Evolutionary conservation across 2,888 invertebrate species (phyloP).

Genomic region (Mimachlamys varia): DNA sequence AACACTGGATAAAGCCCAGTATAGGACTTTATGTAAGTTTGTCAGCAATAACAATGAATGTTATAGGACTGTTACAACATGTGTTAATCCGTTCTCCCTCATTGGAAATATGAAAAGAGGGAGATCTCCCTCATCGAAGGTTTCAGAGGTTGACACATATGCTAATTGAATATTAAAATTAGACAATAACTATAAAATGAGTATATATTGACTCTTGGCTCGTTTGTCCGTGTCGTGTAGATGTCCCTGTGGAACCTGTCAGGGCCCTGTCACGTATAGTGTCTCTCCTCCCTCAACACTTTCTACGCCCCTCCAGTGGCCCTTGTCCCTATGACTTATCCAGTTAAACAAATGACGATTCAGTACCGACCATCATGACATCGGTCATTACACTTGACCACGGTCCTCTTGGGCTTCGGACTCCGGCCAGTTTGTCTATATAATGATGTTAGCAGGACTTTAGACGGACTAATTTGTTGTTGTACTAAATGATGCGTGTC

Average conservation of each 20-base stretch:
- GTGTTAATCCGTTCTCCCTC: no score
- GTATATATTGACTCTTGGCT: background rate
- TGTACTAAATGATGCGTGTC: background rate
- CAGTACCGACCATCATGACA: background rate
- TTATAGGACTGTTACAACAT: no score
- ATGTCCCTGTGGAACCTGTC: background rate
- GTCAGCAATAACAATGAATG: no score
- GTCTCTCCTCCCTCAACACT: constrained; percentile 11
- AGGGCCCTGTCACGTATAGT: background rate
- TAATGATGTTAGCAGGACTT: constrained; percentile 18
- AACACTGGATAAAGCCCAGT: no score
- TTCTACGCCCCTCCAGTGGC: background rate
- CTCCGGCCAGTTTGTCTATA: background rate
- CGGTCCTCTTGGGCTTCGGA: background rate
- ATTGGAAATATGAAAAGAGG: no score
- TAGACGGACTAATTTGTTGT: background rate
- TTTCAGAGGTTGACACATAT: no score
- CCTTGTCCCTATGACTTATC: background rate
- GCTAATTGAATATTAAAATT: background rate
- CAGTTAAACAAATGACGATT: background rate
- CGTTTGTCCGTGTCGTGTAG: background rate
- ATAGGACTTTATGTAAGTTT: no score
- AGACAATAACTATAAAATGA: background rate
- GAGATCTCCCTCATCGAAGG: no score
- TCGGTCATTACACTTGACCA: constrained; percentile 19